These are phyloP conservation scores for Scartelaos histophorus DNA, from an alignment of 2,113 vertebrate species.

Conservation along the genomic window DNA sequence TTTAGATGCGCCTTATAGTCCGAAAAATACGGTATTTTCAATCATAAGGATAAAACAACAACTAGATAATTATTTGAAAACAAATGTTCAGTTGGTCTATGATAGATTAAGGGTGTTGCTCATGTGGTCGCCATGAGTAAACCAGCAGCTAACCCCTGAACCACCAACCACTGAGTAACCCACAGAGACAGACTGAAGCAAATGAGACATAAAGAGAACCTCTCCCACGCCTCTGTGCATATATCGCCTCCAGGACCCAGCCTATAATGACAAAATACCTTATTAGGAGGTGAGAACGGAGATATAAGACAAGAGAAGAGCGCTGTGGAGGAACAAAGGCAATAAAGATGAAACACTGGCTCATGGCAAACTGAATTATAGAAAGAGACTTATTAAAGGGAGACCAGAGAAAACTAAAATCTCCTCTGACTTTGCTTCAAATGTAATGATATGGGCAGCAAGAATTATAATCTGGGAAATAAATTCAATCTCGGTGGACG, in stretches of 20 bases:
- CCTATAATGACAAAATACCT: slow-evolving; percentile 52
- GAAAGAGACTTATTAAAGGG: slow-evolving; percentile 19
- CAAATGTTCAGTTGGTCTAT: not conserved
- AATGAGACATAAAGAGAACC: slow-evolving; percentile 22
- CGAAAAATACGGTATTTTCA: no score
- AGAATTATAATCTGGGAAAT: not conserved
- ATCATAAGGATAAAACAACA: no score
- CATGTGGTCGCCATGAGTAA: slow-evolving; percentile 43
- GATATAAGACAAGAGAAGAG: slow-evolving; percentile 3
- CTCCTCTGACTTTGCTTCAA: not conserved
- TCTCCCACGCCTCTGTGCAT: slow-evolving; percentile 20
- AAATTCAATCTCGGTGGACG: not conserved
- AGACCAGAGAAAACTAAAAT: slow-evolving; percentile 12
- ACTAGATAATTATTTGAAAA: no score
- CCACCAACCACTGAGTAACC: slow-evolving; percentile 45
- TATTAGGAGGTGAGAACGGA: slow-evolving; percentile 33
- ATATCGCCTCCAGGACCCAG: slow-evolving; percentile 33
- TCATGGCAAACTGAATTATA: slow-evolving; percentile 6
- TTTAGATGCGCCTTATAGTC: no score
- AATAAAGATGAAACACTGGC: slow-evolving; percentile 39
- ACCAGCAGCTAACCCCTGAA: slow-evolving; percentile 39
- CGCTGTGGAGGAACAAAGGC: slow-evolving; percentile 14
- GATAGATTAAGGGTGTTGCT: slow-evolving; percentile 34
- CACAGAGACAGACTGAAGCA: slow-evolving; percentile 28
- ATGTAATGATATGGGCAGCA: not conserved